Percentiles rank a stretch among this genome's conserved stretches.
Conservation (phyloP, 1,140 invertebrate species). For the Bombus cullumanus region DNA sequence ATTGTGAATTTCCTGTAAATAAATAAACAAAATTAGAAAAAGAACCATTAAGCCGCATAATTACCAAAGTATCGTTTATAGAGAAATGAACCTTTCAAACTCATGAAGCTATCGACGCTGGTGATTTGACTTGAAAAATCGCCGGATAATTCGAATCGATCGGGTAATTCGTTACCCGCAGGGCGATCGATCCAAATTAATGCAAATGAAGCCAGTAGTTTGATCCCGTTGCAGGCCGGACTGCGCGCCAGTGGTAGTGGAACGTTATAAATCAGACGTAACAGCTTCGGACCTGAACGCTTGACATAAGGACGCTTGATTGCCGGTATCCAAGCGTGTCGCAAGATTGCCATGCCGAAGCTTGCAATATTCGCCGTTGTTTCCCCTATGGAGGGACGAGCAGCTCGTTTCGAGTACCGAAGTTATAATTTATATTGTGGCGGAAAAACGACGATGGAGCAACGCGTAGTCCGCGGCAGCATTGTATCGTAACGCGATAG, state of each 20-base stretch:
- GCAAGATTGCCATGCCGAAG: background rate
- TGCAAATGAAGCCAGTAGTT: conserved; percentile 42
- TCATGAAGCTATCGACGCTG: background rate
- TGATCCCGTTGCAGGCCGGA: conserved; percentile 15
- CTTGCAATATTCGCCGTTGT: background rate
- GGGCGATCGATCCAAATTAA: conserved; percentile 40
- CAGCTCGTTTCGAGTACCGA: background rate
- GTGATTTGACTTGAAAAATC: background rate
- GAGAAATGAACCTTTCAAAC: background rate
- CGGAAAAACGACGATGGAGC: background rate
- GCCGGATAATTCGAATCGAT: conserved; percentile 23
- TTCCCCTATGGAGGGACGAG: background rate
- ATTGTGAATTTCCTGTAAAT: background rate
- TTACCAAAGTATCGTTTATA: too few species aligned
- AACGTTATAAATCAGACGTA: conserved; percentile 51
- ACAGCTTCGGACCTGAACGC: conserved; percentile 23
- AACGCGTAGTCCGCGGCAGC: too few species aligned
- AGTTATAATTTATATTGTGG: background rate
- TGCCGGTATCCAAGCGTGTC: conserved; percentile 23
- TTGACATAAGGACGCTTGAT: conserved; percentile 44
- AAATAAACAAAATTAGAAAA: too few species aligned
- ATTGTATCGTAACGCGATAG: background rate
- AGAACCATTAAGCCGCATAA: too few species aligned
- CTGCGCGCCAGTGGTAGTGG: conserved; percentile 7
- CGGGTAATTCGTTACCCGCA: conserved; percentile 5